A percentile compares a stretch with the other conserved stretches of the same genome.
phyloP scores from a whole-genome alignment of 2,113 vertebrate genomes.

The Pleuronectes platessa region DNA sequence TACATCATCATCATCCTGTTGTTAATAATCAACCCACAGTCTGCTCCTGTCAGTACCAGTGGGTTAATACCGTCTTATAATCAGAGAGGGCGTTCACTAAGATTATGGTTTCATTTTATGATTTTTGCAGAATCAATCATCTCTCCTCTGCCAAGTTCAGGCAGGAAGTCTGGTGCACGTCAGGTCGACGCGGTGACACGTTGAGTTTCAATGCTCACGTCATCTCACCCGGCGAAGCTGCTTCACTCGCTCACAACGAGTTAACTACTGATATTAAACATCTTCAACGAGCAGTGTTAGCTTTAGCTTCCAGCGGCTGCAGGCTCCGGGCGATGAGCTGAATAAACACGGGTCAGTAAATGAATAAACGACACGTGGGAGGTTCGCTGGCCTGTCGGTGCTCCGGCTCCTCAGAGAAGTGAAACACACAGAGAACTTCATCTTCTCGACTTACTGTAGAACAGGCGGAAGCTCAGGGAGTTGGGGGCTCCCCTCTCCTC shows the following conservation, averaged over 20 bases:
- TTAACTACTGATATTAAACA: not conserved
- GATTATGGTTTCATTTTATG: not conserved
- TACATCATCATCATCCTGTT: no score
- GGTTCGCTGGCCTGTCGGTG: not conserved
- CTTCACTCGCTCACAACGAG: no score
- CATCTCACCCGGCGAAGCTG: not conserved
- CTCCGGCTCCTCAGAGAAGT: not conserved
- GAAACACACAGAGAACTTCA: not conserved
- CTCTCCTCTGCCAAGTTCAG: not conserved
- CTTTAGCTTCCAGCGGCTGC: no score
- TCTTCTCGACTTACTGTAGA: constrained; percentile 87
- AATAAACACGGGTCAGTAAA: not conserved
- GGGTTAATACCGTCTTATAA: not conserved
- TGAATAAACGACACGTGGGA: constrained; percentile 76
- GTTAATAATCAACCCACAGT: no score
- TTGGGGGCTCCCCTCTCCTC: constrained; percentile 89
- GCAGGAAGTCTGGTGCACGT: not conserved
- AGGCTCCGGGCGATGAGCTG: not conserved
- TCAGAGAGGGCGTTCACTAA: not conserved
- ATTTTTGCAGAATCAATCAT: no score
- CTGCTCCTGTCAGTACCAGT: not conserved
- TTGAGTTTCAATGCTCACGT: not conserved
- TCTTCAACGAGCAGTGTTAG: no score
- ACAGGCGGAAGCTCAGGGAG: constrained; percentile 87
- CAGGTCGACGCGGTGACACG: no score